These are phyloP conservation scores for Rhinolophus sinicus DNA, from an alignment of 2,113 vertebrate genomes.

Conservation along the genomic window DNA sequence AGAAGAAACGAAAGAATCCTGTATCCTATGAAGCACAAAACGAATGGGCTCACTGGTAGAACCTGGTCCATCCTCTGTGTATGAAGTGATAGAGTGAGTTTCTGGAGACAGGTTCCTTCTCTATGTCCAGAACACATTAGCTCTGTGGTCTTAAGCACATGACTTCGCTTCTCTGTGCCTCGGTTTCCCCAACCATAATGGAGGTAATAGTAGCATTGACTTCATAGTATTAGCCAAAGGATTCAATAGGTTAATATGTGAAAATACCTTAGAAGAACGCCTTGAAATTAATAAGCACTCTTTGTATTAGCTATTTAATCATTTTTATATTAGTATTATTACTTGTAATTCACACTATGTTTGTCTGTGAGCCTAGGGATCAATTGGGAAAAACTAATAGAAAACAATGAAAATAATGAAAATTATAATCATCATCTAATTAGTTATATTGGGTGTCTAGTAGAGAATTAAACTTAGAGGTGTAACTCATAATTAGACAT, in stretches of 20 bases:
- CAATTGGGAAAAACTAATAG: slow-evolving; percentile 32
- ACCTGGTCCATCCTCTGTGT: not conserved
- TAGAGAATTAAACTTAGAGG: slow-evolving; percentile 1
- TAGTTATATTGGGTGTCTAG: not conserved
- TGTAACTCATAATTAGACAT: not conserved
- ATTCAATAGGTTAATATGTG: not conserved
- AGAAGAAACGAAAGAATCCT: not conserved
- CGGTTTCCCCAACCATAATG: not conserved
- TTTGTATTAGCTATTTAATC: not conserved
- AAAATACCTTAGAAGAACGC: not conserved
- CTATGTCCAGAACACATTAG: too few species aligned
- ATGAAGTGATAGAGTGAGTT: not conserved
- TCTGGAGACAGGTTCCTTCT: not conserved
- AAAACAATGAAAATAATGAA: not conserved
- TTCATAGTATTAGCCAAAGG: not conserved
- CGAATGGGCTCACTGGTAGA: not conserved
- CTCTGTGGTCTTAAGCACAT: not conserved
- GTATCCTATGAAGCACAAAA: not conserved
- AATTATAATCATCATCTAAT: slow-evolving; percentile 23
- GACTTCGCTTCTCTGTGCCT: not conserved
- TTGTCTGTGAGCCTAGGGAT: not conserved
- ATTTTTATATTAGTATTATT: slow-evolving; percentile 7
- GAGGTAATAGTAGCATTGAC: not conserved
- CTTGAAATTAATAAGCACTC: not conserved
- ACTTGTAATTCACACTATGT: not conserved